Conservation (phyloP, 2,888 invertebrate species). For the Dynastes tityus region DNA sequence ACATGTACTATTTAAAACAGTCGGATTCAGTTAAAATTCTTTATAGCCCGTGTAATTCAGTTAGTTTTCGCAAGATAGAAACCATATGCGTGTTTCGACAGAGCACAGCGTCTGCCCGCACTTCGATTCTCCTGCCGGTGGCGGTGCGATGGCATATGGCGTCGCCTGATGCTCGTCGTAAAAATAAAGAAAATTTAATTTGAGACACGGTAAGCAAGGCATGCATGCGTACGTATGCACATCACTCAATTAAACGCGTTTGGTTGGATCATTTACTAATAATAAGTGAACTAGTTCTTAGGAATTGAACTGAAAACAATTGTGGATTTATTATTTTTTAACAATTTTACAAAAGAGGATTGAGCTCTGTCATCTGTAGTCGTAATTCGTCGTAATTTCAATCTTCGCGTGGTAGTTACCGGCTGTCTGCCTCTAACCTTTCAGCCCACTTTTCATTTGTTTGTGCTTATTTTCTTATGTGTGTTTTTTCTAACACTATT, state of each 20-base stretch:
- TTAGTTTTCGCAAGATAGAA: conserved; percentile 55
- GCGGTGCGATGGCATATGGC: conserved; percentile 31
- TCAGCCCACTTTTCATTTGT: too few relatives aligned
- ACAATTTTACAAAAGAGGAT: too few relatives aligned
- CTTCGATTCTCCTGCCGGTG: conserved; percentile 9
- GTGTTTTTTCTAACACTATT: too few relatives aligned
- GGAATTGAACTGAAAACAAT: background rate
- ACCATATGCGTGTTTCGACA: conserved; percentile 51
- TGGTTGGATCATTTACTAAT: conserved; percentile 12
- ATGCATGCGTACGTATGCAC: background rate
- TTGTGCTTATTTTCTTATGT: too few relatives aligned
- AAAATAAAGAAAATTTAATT: conserved; percentile 46
- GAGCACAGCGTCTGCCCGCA: background rate
- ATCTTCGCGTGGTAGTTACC: too few relatives aligned
- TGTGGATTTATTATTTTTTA: too few relatives aligned
- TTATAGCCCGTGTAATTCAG: conserved; percentile 62
- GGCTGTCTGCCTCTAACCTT: too few relatives aligned
- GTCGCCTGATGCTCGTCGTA: conserved; percentile 11
- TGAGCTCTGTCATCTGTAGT: too few relatives aligned
- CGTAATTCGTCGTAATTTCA: too few relatives aligned
- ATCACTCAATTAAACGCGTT: conserved; percentile 22
- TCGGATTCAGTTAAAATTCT: conserved; percentile 66
- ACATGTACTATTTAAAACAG: conserved; percentile 64
- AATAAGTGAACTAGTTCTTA: background rate
- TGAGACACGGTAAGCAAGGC: conserved; percentile 20